Evolutionary conservation across 2,888 invertebrate species (phyloP).

Genomic region (Pollenia griseotomentosa): DNA sequence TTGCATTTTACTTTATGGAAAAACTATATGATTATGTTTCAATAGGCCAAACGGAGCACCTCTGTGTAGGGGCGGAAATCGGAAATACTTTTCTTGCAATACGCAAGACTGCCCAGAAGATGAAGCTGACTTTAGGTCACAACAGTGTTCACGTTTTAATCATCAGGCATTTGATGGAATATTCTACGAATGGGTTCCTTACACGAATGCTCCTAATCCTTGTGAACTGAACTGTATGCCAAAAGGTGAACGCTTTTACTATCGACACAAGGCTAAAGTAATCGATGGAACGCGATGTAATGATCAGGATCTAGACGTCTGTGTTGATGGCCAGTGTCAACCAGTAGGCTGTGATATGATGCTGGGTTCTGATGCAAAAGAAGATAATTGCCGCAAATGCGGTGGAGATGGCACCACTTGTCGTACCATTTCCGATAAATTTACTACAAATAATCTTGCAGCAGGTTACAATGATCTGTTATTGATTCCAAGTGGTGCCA

Average conservation of each 20-base stretch:
- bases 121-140: conserved; percentile 91
- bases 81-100: conserved; percentile 95
- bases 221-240: conserved; percentile 99
- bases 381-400: conserved; percentile 96
- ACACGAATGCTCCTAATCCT: conserved; percentile 93
- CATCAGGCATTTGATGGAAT: conserved; percentile 91
- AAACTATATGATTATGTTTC: conserved; percentile 4
- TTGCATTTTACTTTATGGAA: neutral
- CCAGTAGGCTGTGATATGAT: conserved; percentile 97
- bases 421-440: conserved; percentile 89
- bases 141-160: conserved; percentile 95
- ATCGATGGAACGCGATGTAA: conserved; percentile 93
- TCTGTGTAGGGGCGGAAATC: conserved; percentile 90
- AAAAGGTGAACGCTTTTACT: conserved; percentile 94
- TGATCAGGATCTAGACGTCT: conserved; percentile 94
- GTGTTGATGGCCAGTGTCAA: conserved; percentile 97
- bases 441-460: conserved; percentile 90
- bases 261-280: conserved; percentile 92
- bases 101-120: conserved; percentile 94
- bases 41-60: conserved; percentile 87
- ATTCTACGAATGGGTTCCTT: conserved; percentile 94
- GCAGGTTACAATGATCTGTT: conserved; percentile 96
- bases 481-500: conserved; percentile 96
- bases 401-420: conserved; percentile 96
- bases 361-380: conserved; percentile 93